Conservation (phyloP, 2,797 vertebrate species). For the Brachyalestes nurse region DNA sequence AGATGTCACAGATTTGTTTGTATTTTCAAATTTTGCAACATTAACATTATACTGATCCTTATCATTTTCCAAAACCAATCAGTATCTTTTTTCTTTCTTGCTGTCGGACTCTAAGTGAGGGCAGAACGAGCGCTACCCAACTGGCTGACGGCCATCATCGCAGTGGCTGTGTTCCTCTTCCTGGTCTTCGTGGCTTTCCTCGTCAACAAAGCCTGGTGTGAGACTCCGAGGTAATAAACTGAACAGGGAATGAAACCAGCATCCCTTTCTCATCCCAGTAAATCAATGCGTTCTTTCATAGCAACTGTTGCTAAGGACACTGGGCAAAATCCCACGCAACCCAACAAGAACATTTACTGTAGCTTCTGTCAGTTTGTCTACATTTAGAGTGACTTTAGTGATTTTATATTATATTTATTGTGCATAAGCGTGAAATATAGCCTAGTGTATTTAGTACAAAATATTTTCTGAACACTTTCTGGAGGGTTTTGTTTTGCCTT, state of each 20-base stretch:
- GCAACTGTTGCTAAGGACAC: not conserved
- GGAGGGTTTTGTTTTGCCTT: no score
- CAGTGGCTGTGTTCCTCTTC: constrained; percentile 79
- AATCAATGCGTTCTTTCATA: not conserved
- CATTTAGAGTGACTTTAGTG: not conserved
- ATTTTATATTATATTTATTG: not conserved
- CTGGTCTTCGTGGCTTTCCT: constrained; percentile 76
- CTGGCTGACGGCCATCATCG: constrained; percentile 83
- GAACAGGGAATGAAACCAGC: not conserved
- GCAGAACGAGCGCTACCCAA: constrained; percentile 70
- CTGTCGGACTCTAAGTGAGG: constrained; percentile 43
- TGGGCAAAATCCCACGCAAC: not conserved
- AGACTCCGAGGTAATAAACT: constrained; percentile 61
- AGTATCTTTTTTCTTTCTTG: not conserved
- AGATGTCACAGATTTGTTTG: no score
- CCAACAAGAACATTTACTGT: not conserved
- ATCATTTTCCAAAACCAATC: not conserved
- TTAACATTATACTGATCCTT: no score
- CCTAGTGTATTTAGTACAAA: no score
- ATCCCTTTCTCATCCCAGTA: not conserved
- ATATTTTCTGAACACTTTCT: no score
- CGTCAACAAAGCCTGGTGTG: constrained; percentile 84
- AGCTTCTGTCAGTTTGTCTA: not conserved
- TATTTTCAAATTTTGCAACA: no score
- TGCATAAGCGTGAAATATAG: no score